Conservation (phyloP, 2,113 vertebrate species). For the Eudorcas thomsonii region DNA sequence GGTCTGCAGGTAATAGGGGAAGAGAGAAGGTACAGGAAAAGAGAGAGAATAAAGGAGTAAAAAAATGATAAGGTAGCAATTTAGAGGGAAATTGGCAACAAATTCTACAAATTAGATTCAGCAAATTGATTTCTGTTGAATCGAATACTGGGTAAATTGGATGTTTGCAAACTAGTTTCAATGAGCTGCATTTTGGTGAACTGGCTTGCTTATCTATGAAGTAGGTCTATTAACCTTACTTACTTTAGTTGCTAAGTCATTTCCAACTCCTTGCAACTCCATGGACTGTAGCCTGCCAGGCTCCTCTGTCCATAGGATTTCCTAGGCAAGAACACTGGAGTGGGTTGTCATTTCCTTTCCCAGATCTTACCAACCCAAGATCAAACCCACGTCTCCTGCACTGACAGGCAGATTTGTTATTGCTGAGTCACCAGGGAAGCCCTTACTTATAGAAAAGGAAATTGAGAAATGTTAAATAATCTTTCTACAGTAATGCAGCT, state of each 20-base stretch:
- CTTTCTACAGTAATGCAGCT: not conserved
- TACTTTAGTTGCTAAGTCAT: not conserved
- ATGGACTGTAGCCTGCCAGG: not conserved
- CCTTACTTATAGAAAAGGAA: not conserved
- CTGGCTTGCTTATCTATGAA: not conserved
- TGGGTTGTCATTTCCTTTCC: not conserved
- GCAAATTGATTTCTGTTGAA: not conserved
- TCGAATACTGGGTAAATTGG: not conserved
- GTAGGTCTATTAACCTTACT: not conserved
- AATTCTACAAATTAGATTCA: constrained; percentile 3
- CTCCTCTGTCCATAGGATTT: not conserved
- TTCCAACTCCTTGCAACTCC: not conserved
- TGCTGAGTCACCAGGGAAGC: not conserved
- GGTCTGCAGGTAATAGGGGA: not conserved
- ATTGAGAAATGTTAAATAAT: constrained; percentile 24
- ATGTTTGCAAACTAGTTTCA: constrained; percentile 25
- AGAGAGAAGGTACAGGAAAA: not conserved
- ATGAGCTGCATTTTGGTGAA: not conserved
- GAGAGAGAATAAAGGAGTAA: not conserved
- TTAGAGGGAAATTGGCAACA: not conserved
- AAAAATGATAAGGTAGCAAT: not conserved
- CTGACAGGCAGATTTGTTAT: not conserved
- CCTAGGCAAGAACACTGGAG: not conserved
- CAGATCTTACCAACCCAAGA: not conserved
- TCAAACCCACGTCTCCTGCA: not conserved